Evolutionary conservation across 2,113 vertebrate genomes (phyloP), one percentile per base, ranked within the genome.

Genomic region (Megaleporinus macrocephalus): DNA sequence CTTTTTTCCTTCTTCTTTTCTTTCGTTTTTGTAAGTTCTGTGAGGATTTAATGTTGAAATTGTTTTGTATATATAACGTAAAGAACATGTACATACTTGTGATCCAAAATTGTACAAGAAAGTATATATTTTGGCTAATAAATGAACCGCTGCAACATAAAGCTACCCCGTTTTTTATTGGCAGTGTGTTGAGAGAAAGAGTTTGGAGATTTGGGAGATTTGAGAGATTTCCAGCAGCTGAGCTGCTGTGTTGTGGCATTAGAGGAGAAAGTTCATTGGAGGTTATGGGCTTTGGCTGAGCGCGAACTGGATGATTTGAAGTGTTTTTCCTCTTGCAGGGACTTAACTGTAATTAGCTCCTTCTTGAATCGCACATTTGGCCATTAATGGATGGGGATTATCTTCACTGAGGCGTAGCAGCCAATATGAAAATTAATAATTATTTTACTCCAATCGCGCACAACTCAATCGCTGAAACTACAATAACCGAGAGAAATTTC

Each of bases 61-160:
- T 93, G 92, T 94, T 97, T 96, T 98, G 96, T 81, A 68, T 81
- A 76, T 97, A 99, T 98, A 98, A 93, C 90, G 96, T 95, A 94
- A 95, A 94, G 93, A 94, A 97, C 96, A 95, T 98, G 97, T 98
- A 99, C 95, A 99, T 99, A 99, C 81, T 95, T 97, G 97, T 97
- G 97, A 99, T 96, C 95, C 95, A 95, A 86, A 97, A 99, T 97
- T 98, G 98, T 99, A 99, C 97, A 97, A 98, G 96, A 98, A 99
- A 99, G 95, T 97, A 96, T 99, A 96, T 99, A 99, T 99, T 99
- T 99, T 99, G 97, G 96, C 97, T 98, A 99, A 99, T 99, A 99
- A 99, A 99, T 96, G 96, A 99, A 96, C 94, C 95, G 95, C 96
- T 97, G 95, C 96, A 97, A 97, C 95, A 97, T 97, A 96, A 88